Conservation (phyloP, 2,113 vertebrate species). For the Canis aureus region DNA sequence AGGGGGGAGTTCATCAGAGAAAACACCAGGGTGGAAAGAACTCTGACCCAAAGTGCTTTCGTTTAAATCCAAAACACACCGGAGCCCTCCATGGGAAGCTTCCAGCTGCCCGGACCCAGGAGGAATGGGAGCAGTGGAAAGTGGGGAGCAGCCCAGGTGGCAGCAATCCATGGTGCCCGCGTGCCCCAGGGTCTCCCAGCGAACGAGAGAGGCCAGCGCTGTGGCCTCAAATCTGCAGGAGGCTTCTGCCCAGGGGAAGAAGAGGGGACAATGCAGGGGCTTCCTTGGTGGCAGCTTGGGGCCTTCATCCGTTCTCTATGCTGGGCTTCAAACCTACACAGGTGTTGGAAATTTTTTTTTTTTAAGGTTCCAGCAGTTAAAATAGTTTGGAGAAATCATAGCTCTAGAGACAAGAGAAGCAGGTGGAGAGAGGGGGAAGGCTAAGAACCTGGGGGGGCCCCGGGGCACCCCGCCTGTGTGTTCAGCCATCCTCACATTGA, state of each 20-base stretch:
- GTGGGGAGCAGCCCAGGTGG: rapidly evolving
- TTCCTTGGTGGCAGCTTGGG: not conserved
- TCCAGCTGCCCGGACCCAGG: not conserved
- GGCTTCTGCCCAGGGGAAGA: not conserved
- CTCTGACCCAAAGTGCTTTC: not conserved
- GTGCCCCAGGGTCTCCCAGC: not conserved
- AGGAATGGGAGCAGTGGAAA: not conserved
- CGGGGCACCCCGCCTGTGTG: no score
- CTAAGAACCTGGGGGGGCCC: rapidly evolving
- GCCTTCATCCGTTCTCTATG: not conserved
- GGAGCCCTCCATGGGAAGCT: not conserved
- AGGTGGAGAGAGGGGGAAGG: not conserved
- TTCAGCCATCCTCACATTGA: not conserved
- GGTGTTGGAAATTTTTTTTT: constrained; percentile 13
- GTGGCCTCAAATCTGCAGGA: not conserved
- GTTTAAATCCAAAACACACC: not conserved
- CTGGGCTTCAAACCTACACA: not conserved
- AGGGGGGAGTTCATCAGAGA: not conserved
- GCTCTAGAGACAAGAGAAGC: not conserved
- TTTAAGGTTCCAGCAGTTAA: not conserved
- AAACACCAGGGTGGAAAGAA: constrained; percentile 6
- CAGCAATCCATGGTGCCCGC: rapidly evolving
- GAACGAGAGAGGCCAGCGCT: not conserved
- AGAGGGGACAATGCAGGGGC: not conserved
- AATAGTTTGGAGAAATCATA: constrained; percentile 28